Percentiles rank a stretch among this genome's conserved stretches.
Evolutionary conservation across 2,888 invertebrate species (phyloP).

Genomic region (Catocala fraxini): DNA sequence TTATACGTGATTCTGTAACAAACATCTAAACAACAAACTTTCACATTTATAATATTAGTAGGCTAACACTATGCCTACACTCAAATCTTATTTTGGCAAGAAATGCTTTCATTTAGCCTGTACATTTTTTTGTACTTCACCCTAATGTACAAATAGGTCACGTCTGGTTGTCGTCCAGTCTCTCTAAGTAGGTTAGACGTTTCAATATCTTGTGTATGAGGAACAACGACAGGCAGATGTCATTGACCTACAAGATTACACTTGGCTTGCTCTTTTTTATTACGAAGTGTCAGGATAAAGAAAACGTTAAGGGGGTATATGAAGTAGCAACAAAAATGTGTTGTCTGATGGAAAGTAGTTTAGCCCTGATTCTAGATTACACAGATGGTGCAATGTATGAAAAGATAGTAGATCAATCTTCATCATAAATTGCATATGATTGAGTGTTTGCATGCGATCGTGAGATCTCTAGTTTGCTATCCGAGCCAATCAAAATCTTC

Average conservation of each 20-base stretch:
- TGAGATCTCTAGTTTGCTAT: too few relatives aligned
- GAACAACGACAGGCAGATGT: conserved; percentile 19
- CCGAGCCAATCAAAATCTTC: too few relatives aligned
- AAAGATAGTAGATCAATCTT: too few relatives aligned
- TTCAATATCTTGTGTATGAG: conserved; percentile 31
- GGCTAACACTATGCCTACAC: background rate
- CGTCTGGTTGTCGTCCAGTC: conserved; percentile 31
- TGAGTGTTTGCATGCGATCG: too few relatives aligned
- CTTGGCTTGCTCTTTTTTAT: conserved; percentile 6
- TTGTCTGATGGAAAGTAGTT: too few relatives aligned
- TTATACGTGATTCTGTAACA: background rate
- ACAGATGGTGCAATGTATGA: too few relatives aligned
- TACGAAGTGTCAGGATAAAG: background rate
- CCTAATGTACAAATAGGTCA: conserved; percentile 34
- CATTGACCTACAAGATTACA: conserved; percentile 34
- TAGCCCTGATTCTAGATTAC: too few relatives aligned
- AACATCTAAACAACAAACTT: too few relatives aligned
- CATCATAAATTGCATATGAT: too few relatives aligned
- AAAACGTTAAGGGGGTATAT: background rate
- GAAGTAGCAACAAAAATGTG: too few relatives aligned
- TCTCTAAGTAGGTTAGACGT: conserved; percentile 39
- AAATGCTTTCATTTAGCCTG: background rate
- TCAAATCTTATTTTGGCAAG: background rate
- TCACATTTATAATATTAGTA: too few relatives aligned
- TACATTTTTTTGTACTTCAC: conserved; percentile 7